Percentiles rank a stretch among this genome's conserved stretches.
These are phyloP conservation scores for Therioaphis trifolii DNA, from an alignment of 2,888 invertebrate genomes.

Conservation along the genomic window DNA sequence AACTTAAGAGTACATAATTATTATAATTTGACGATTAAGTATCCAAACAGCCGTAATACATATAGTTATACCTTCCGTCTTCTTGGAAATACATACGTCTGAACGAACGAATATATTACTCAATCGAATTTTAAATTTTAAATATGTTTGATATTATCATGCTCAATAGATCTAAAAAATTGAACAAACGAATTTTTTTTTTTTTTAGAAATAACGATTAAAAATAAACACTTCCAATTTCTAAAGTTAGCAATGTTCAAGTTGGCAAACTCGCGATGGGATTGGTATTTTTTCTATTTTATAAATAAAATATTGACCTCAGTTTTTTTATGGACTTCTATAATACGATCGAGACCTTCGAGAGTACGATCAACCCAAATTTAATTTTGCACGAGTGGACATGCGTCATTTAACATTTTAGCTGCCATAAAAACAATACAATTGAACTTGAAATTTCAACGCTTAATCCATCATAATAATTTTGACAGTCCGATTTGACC, in stretches of 20 bases:
- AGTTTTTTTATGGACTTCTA: background rate
- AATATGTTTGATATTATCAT: no score
- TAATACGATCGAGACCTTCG: slow-evolving; percentile 37
- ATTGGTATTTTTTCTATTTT: background rate
- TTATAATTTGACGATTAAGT: no score
- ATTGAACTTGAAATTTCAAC: slow-evolving; percentile 24
- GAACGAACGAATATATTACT: no score
- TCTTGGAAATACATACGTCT: no score
- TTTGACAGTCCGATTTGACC: no score
- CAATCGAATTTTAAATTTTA: no score
- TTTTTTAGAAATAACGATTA: background rate
- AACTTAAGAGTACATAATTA: no score
- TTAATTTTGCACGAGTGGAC: slow-evolving; percentile 27
- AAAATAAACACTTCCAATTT: slow-evolving; percentile 31
- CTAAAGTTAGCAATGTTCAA: slow-evolving; percentile 32
- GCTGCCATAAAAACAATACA: background rate
- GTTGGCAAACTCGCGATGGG: slow-evolving; percentile 40
- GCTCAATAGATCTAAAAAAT: no score
- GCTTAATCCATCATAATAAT: background rate
- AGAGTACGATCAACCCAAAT: slow-evolving; percentile 43
- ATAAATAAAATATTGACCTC: slow-evolving; percentile 51
- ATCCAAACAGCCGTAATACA: no score
- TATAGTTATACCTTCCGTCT: no score
- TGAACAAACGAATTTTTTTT: no score
- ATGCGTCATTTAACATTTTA: slow-evolving; percentile 32